Evolutionary conservation across 2,888 invertebrate species (phyloP), one percentile per base, ranked within the genome.

Genomic region (Apomyelois bistriatella): DNA sequence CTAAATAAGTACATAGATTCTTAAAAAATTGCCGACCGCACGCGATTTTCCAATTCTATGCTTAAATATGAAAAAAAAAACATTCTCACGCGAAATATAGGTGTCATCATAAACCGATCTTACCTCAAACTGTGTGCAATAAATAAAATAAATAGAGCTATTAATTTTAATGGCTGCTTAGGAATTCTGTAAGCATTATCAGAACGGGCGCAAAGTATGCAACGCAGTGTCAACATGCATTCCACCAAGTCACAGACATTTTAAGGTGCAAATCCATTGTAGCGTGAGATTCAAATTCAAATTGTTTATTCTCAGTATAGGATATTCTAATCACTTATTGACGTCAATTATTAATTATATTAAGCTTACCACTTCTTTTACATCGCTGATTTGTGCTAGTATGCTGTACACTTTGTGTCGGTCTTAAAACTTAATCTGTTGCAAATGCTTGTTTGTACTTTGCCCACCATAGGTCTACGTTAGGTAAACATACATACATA

Each of bases 81-180:
- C 36, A 52, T 52, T 52, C 52, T 52, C 52, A 52, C 52, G 43
- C 37, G 13, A 52, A 52, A 52, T 36, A 30, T 36, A 36, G 17
- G 42, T 16, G 43, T 35, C 36, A 51, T 52, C 52, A 43, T 52
- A 51, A 53, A 53, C 35, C 53, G 48, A 53, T 56, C 53, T 52
- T 53, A 52, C 48, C 52, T 52, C 46, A 52, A 53, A 43, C 52
- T 36, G 43, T 53, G 53, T 50, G 63, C 60, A 53, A 56, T 58
- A 62, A 58, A 61, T 54, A 47, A 49, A 54, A 63, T 67, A 74
- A 78, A 77, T 74, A 66, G 66, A 70, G 72, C 72, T 68, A 76
- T 76, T 78, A 75, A 74, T 76, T 76, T 78, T 68, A 76, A 75
- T 72, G 65, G 61, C 68, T 75, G 68, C 69, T 77, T 71, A 72